Percentiles rank a stretch among this genome's conserved stretches.
Evolutionary conservation across 2,113 vertebrate genomes (phyloP).

Genomic region (Cavia aperea): DNA sequence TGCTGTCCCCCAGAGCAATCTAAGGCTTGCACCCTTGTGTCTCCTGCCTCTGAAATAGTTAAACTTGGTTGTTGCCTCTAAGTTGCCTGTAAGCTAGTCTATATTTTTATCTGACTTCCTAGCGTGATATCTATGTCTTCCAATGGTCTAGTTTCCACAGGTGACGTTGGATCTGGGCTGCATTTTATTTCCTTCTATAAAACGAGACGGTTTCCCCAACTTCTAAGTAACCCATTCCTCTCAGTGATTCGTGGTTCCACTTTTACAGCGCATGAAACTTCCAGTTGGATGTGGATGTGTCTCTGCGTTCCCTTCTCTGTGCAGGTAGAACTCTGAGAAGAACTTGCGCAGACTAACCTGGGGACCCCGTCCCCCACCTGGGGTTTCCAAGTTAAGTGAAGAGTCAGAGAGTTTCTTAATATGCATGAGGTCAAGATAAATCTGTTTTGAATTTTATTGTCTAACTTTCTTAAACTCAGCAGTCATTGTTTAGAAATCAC

Average conservation of each 20-base stretch:
- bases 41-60: conserved; percentile 2
- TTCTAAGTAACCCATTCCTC: not conserved
- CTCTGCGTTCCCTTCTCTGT: not conserved
- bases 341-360: not conserved
- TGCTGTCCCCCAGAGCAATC: not conserved
- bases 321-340: not conserved
- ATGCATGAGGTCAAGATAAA: not conserved
- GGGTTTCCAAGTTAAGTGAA: conserved; percentile 1
- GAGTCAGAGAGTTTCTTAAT: conserved; percentile 4
- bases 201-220: conserved; percentile 1
- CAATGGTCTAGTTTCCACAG: not conserved
- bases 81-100: not conserved
- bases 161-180: not conserved
- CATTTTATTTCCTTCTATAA: not conserved
- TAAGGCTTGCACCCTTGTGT: not conserved
- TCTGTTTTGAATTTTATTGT: conserved; percentile 31
- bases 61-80: not conserved
- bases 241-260: not conserved
- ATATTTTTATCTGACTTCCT: not conserved
- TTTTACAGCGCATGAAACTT: not conserved
- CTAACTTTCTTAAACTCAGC: conserved; percentile 31
- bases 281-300: not conserved
- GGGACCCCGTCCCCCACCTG: not conserved
- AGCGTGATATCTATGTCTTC: not conserved
- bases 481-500: conserved; percentile 27